Evolutionary conservation across 2,888 invertebrate species (phyloP).

Genomic region (Hypena proboscidalis): DNA sequence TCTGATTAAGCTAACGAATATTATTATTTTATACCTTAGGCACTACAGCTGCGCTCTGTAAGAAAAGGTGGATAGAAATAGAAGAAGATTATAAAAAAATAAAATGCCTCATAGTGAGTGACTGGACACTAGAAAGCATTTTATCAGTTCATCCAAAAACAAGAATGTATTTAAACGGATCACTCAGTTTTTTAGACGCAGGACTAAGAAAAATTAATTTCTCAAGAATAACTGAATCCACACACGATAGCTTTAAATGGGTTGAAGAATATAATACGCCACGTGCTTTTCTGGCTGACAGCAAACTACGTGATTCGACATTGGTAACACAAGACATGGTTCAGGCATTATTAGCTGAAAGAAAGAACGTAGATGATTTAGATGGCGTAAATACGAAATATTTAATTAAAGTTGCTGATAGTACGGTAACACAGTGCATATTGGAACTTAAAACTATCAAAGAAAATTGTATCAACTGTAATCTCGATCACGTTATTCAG

Average conservation of each 20-base stretch:
- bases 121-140: slow-evolving; percentile 2
- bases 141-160: slow-evolving; percentile 1
- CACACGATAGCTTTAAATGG: not conserved
- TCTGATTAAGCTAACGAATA: too few relatives aligned
- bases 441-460: too few relatives aligned
- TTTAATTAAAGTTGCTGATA: not conserved
- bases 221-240: not conserved
- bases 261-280: not conserved
- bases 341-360: not conserved
- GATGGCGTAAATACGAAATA: not conserved
- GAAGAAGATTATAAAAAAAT: slow-evolving; percentile 12
- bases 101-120: slow-evolving; percentile 3
- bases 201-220: too few relatives aligned
- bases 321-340: slow-evolving; percentile 6
- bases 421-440: not conserved
- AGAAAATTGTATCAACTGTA: too few relatives aligned
- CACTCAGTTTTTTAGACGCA: slow-evolving; percentile 19
- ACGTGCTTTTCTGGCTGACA: too few relatives aligned
- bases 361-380: not conserved
- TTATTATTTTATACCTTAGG: not conserved
- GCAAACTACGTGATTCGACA: too few relatives aligned
- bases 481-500: too few relatives aligned
- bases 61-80: slow-evolving; percentile 6
- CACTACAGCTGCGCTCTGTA: slow-evolving; percentile 11
- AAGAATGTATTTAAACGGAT: slow-evolving; percentile 17